Evolutionary conservation across 2,888 invertebrate genomes (phyloP).

Genomic region (Petrophora chlorosata): DNA sequence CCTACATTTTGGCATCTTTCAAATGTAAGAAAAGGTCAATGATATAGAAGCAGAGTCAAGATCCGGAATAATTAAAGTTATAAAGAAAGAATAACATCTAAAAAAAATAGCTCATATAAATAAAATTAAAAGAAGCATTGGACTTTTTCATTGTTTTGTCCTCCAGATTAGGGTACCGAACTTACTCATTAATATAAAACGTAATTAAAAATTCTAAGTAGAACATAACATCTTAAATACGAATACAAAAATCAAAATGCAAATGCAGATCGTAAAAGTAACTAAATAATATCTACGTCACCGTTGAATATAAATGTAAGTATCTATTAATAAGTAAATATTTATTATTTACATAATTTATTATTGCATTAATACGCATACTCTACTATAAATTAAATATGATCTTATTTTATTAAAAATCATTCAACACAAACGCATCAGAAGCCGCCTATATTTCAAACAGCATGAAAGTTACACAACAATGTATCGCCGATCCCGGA

Average conservation of each 20-base stretch:
- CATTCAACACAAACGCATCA: conserved; percentile 4
- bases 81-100: no score
- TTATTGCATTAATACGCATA: conserved; percentile 22
- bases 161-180: no score
- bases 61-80: no score
- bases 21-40: no score
- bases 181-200: no score
- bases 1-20: no score
- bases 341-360: conserved; percentile 21
- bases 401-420: no score
- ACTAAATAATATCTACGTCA: not conserved
- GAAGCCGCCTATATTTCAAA: conserved; percentile 4
- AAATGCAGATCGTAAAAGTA: conserved; percentile 11
- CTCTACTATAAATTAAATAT: conserved; percentile 18
- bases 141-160: no score
- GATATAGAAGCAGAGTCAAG: no score
- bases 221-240: not conserved
- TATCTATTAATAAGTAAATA: conserved; percentile 22
- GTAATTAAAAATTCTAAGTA: no score
- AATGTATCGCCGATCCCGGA: not conserved
- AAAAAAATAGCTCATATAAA: no score
- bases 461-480: not conserved
- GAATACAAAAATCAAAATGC: conserved; percentile 21
- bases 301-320: conserved; percentile 15
- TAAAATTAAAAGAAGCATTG: no score